Conservation (phyloP, 2,113 vertebrate genomes). For the Chaenocephalus aceratus region DNA sequence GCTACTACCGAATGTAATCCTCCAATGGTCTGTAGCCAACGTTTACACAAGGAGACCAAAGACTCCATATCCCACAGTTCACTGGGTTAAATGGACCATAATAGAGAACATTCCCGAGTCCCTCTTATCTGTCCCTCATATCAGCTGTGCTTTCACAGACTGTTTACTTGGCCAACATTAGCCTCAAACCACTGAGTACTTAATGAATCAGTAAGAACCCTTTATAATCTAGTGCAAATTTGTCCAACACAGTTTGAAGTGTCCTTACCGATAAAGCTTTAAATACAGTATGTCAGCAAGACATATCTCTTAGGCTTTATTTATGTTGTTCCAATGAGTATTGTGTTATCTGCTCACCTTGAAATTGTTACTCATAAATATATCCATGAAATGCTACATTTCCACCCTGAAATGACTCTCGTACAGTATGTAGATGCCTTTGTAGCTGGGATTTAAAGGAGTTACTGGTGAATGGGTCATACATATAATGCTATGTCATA, state of each 20-base stretch:
- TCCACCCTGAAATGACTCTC: neutral
- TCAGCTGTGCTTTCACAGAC: constrained; percentile 45
- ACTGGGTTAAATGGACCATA: constrained; percentile 26
- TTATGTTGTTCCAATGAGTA: neutral
- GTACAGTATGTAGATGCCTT: neutral
- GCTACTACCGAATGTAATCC: neutral
- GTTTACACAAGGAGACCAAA: constrained; percentile 54
- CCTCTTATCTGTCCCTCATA: constrained; percentile 51
- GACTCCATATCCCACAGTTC: constrained; percentile 30
- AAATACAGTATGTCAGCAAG: neutral
- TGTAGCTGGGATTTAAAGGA: neutral
- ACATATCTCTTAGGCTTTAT: neutral
- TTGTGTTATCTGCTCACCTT: neutral
- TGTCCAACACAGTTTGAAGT: constrained; percentile 14
- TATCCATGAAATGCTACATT: neutral
- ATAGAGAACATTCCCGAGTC: constrained; percentile 10
- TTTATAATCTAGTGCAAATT: constrained; percentile 38
- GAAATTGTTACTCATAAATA: neutral
- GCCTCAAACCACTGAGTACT: constrained; percentile 23
- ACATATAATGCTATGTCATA: neutral
- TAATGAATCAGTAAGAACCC: constrained; percentile 14
- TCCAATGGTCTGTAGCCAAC: constrained; percentile 7
- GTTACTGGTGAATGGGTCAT: neutral
- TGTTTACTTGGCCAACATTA: constrained; percentile 3
- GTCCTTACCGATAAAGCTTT: neutral